Evolutionary conservation across 1,140 invertebrate genomes (phyloP).

Genomic region (Drosophila ogumai): DNA sequence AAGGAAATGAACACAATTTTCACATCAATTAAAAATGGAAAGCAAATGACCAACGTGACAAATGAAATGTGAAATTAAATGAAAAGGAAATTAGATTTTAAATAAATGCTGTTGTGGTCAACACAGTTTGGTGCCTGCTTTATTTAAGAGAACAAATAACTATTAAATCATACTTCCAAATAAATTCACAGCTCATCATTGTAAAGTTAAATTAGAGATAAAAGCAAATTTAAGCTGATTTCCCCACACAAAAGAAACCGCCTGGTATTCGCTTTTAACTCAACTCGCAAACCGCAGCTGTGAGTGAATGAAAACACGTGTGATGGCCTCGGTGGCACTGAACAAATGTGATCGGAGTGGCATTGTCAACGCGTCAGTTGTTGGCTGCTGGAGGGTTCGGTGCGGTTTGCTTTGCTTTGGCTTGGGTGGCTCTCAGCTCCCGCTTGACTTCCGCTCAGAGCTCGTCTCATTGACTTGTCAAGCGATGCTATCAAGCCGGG

Average conservation of each 20-base stretch:
- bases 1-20: conserved; percentile 4
- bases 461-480: conserved; percentile 57
- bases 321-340: conserved; percentile 17
- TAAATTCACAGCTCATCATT: background rate
- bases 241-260: background rate
- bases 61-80: conserved; percentile 18
- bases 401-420: conserved; percentile 9
- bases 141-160: background rate
- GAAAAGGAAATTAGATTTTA: conserved; percentile 1
- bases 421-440: conserved; percentile 1
- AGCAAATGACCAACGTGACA: conserved; percentile 7
- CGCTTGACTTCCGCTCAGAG: conserved; percentile 32
- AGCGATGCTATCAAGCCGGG: conserved; percentile 50
- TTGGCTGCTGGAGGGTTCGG: conserved; percentile 8
- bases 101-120: background rate
- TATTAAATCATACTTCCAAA: background rate
- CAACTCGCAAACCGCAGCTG: background rate
- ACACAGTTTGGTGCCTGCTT: background rate
- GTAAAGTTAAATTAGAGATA: background rate
- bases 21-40: conserved; percentile 7
- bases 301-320: conserved; percentile 21
- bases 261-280: background rate
- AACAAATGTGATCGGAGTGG: conserved; percentile 39
- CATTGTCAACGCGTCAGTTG: conserved; percentile 30
- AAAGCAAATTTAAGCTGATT: background rate